These are phyloP conservation scores for Sturnira hondurensis DNA, from an alignment of 2,113 vertebrate species.

Conservation along the genomic window DNA sequence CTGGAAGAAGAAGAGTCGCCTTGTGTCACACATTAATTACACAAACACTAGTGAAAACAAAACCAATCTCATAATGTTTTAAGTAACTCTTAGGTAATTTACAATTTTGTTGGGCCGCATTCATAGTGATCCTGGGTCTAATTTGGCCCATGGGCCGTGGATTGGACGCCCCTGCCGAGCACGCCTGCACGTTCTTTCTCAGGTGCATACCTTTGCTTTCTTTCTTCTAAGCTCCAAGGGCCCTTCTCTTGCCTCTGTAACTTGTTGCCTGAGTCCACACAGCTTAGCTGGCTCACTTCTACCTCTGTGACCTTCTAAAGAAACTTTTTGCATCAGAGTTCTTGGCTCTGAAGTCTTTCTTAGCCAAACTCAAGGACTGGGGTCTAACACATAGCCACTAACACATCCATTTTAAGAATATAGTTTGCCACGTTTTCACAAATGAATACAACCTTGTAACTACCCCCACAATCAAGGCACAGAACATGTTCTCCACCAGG, in stretches of 20 bases:
- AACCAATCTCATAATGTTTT: too few relatives aligned
- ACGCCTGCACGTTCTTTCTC: background rate
- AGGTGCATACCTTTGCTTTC: background rate
- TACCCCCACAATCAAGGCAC: background rate
- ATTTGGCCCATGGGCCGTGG: too few relatives aligned
- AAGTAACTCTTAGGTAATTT: too few relatives aligned
- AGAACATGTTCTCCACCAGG: background rate
- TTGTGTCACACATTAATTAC: too few relatives aligned
- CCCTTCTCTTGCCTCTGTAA: background rate
- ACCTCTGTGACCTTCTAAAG: background rate
- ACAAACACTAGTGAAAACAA: too few relatives aligned
- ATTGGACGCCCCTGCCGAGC: too few relatives aligned
- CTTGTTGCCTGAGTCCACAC: background rate
- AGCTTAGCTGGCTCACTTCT: background rate
- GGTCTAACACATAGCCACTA: background rate
- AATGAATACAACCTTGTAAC: background rate
- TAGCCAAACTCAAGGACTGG: background rate
- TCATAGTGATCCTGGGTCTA: too few relatives aligned
- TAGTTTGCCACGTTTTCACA: background rate
- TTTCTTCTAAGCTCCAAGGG: background rate
- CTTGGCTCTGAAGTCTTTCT: background rate
- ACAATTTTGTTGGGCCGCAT: too few relatives aligned
- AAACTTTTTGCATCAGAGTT: background rate
- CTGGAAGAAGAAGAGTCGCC: too few relatives aligned
- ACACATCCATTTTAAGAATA: background rate